phyloP scores from a whole-genome alignment of 2,797 vertebrate species.

The Phataginus tricuspis region DNA sequence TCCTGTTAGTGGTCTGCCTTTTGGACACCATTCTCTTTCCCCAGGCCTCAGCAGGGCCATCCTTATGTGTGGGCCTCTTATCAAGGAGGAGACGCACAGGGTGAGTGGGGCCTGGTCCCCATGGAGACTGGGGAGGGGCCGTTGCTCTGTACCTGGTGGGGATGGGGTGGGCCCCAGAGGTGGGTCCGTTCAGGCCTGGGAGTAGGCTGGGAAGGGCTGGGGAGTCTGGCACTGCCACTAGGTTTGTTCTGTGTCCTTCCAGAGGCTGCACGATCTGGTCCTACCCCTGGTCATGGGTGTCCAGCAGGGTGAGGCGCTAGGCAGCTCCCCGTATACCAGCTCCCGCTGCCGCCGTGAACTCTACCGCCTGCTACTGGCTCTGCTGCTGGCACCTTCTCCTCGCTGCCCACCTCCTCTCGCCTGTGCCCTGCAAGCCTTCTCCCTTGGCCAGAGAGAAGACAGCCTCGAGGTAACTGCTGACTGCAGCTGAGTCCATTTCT shows the following conservation, averaged over 20 bases:
- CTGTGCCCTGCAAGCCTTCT: conserved; percentile 90
- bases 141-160: not conserved
- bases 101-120: conserved; percentile 80
- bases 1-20: not conserved
- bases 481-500: fast-evolving
- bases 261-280: conserved; percentile 92
- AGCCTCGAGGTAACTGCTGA: conserved; percentile 87
- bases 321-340: conserved; percentile 87
- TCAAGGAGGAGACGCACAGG: conserved; percentile 94
- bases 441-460: conserved; percentile 88
- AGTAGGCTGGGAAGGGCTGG: not conserved
- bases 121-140: not conserved
- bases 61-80: conserved; percentile 89
- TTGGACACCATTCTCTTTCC: not conserved
- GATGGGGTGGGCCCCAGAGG: not conserved
- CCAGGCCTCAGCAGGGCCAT: conserved; percentile 90
- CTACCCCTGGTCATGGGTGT: conserved; percentile 91
- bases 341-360: conserved; percentile 89
- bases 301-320: conserved; percentile 85
- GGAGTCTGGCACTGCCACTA: not conserved
- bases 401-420: conserved; percentile 90
- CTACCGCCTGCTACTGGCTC: conserved; percentile 90
- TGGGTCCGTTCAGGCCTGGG: not conserved
- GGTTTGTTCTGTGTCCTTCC: not conserved
- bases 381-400: conserved; percentile 90